These are phyloP conservation scores for Orthonevra nobilis DNA, from an alignment of 2,888 invertebrate genomes.

Conservation along the genomic window DNA sequence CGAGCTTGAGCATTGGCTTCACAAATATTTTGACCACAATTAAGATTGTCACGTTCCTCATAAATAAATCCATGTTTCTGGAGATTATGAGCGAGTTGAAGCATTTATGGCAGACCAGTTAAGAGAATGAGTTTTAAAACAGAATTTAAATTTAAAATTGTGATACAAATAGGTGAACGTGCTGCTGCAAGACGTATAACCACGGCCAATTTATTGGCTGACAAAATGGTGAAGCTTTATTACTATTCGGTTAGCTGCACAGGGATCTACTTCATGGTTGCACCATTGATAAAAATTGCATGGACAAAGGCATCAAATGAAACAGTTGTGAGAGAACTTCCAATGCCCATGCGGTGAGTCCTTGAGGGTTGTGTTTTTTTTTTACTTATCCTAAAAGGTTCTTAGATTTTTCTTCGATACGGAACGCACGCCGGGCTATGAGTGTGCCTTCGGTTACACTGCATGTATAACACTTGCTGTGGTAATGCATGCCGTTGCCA, in stretches of 20 bases:
- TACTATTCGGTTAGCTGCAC: constrained; percentile 74
- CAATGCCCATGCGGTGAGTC: constrained; percentile 77
- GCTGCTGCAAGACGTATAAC: constrained; percentile 66
- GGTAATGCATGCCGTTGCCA: constrained; percentile 74
- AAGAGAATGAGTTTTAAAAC: constrained; percentile 24
- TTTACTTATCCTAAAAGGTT: not conserved
- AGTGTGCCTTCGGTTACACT: constrained; percentile 74
- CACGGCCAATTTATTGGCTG: constrained; percentile 72
- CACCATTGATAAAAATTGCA: constrained; percentile 74
- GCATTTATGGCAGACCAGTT: constrained; percentile 74
- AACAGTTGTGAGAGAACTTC: constrained; percentile 72
- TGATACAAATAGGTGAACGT: no score
- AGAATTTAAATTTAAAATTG: no score
- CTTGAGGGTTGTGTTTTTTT: not conserved
- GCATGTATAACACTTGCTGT: constrained; percentile 73
- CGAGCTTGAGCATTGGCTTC: constrained; percentile 75
- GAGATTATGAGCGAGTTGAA: constrained; percentile 74
- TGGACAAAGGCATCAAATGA: constrained; percentile 66
- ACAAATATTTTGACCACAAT: constrained; percentile 76
- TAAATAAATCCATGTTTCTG: constrained; percentile 74
- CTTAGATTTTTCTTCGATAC: constrained; percentile 76
- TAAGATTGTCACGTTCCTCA: constrained; percentile 76
- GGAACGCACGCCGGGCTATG: constrained; percentile 75
- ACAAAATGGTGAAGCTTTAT: constrained; percentile 73
- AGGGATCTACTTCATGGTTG: constrained; percentile 76